These are phyloP conservation scores for Atrichornis clamosus DNA, from an alignment of 2,113 vertebrate genomes.

Conservation along the genomic window DNA sequence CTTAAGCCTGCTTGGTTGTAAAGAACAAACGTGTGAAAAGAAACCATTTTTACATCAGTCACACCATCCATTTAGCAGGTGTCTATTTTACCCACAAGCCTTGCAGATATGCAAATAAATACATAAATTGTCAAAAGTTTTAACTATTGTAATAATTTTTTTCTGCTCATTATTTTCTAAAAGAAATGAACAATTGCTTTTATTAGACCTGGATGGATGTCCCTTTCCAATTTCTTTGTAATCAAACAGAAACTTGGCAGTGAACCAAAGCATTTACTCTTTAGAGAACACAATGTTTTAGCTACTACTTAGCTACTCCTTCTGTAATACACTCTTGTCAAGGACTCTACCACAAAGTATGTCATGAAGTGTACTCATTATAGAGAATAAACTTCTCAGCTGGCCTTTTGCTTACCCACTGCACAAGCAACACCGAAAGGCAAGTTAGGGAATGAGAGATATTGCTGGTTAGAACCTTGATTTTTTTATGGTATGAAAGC, in stretches of 20 bases:
- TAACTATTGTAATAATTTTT: neutral
- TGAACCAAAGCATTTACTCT: conserved; percentile 11
- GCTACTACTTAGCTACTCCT: conserved; percentile 8
- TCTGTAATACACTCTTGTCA: neutral
- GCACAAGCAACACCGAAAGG: neutral
- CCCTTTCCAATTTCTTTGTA: neutral
- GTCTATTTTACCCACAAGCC: conserved; percentile 50
- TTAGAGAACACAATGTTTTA: neutral
- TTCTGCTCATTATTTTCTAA: neutral
- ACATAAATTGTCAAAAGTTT: conserved; percentile 22
- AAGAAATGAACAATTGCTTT: neutral
- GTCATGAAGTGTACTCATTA: neutral
- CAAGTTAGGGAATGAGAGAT: neutral
- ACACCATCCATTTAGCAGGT: conserved; percentile 52
- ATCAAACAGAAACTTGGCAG: conserved; percentile 15
- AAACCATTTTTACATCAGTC: conserved; percentile 47
- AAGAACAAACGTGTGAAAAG: conserved; percentile 57
- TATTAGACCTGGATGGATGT: neutral
- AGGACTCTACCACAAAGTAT: neutral
- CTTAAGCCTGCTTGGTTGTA: conserved; percentile 35
- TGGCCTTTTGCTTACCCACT: neutral
- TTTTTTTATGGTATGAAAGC: neutral
- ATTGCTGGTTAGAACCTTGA: neutral
- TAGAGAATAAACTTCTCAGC: neutral
- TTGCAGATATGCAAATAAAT: conserved; percentile 46